These are phyloP conservation scores for Pseudomyrmex gracilis DNA, from an alignment of 1,140 invertebrate species.

Conservation along the genomic window DNA sequence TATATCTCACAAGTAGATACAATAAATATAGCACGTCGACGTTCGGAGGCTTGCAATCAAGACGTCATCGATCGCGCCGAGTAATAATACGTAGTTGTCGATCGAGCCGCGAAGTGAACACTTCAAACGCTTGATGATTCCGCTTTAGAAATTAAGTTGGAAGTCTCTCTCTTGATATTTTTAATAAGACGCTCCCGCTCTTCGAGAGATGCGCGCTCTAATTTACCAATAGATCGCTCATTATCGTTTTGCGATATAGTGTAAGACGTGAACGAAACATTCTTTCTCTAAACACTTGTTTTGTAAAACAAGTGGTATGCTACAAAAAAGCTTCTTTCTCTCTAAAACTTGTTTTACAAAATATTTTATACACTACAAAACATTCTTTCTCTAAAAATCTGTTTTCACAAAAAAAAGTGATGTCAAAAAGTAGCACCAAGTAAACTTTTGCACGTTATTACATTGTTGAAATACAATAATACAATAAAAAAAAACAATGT, in stretches of 20 bases:
- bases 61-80: conserved; percentile 67
- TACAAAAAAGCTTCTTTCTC: too few species aligned
- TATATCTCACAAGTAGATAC: conserved; percentile 14
- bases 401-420: too few species aligned
- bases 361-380: too few species aligned
- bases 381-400: too few species aligned
- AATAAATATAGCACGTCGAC: conserved; percentile 62
- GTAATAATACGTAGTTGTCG: conserved; percentile 69
- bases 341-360: too few species aligned
- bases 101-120: conserved; percentile 36
- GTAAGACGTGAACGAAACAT: too few species aligned
- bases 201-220: neutral
- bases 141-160: conserved; percentile 39
- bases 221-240: conserved; percentile 12
- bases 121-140: conserved; percentile 40
- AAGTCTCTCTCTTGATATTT: neutral
- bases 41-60: conserved; percentile 60
- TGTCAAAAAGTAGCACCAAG: too few species aligned
- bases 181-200: neutral
- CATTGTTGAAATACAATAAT: too few species aligned
- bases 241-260: neutral
- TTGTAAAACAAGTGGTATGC: too few species aligned
- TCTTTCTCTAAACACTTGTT: too few species aligned
- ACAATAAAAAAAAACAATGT: too few species aligned
- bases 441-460: too few species aligned